Conservation (phyloP, 2,888 invertebrate genomes). For the Anthoptus insignis region DNA sequence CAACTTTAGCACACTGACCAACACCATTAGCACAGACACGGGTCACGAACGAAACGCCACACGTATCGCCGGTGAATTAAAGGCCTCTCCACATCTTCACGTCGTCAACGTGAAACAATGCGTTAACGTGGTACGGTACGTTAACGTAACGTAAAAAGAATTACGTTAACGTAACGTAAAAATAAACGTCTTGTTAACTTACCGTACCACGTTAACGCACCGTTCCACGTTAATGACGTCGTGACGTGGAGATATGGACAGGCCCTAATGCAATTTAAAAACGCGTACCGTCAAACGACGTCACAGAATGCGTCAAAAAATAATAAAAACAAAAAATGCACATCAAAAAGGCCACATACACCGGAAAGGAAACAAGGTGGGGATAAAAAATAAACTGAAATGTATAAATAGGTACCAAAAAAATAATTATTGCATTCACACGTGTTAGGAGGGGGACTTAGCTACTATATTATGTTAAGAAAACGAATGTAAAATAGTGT, state of each 20-base stretch:
- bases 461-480: constrained; percentile 48
- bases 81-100: too few relatives aligned
- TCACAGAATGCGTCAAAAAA: constrained; percentile 45
- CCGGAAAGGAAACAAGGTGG: constrained; percentile 63
- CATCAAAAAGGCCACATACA: constrained; percentile 65
- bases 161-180: too few relatives aligned
- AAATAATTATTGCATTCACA: constrained; percentile 69
- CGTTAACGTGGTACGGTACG: too few relatives aligned
- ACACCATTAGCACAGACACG: constrained; percentile 79
- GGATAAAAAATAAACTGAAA: constrained; percentile 85
- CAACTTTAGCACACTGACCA: constrained; percentile 56
- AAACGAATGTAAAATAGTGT: constrained; percentile 38
- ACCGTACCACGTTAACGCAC: too few relatives aligned
- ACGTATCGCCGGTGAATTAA: constrained; percentile 14
- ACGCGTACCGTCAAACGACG: constrained; percentile 46
- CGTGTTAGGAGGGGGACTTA: constrained; percentile 69
- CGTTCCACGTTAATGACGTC: too few relatives aligned
- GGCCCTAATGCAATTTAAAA: too few relatives aligned
- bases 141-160: too few relatives aligned
- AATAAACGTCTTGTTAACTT: too few relatives aligned
- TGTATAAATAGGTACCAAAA: constrained; percentile 80
- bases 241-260: too few relatives aligned
- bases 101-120: too few relatives aligned
- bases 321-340: constrained; percentile 51
- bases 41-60: constrained; percentile 55